Conservation (phyloP, 2,113 vertebrate species). For the Macrotis lagotis region DNA sequence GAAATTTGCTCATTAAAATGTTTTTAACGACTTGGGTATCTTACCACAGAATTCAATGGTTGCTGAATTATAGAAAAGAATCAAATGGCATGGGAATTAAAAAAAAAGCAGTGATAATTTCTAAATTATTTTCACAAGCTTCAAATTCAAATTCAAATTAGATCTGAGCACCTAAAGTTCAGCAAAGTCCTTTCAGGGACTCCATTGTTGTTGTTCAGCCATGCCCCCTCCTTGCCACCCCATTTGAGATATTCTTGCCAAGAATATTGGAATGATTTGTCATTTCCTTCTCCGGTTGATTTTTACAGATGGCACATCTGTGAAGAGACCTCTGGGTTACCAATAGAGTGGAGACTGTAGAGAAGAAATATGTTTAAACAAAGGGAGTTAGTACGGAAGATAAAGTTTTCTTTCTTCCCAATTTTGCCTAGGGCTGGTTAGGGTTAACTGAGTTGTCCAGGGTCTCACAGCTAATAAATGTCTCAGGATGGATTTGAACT, state of each 20-base stretch:
- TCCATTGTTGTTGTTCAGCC: neutral
- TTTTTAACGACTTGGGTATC: slow-evolving; percentile 38
- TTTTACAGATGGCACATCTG: neutral
- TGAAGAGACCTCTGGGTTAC: neutral
- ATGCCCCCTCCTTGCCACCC: neutral
- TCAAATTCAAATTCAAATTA: neutral
- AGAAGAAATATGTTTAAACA: neutral
- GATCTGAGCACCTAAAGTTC: slow-evolving; percentile 11
- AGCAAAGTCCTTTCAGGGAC: neutral
- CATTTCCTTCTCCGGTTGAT: neutral
- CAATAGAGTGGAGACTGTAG: neutral
- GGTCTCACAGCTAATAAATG: neutral
- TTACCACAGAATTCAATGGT: slow-evolving; percentile 19
- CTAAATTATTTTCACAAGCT: slow-evolving; percentile 19
- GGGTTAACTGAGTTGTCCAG: neutral
- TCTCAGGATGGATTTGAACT: neutral
- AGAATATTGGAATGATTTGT: neutral
- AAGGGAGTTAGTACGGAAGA: neutral
- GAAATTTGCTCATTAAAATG: slow-evolving; percentile 38
- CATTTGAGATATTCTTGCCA: neutral
- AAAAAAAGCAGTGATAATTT: slow-evolving; percentile 17
- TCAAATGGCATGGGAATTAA: accelerated
- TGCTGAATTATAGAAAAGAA: slow-evolving; percentile 32
- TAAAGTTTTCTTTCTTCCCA: neutral
- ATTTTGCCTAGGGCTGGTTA: neutral